Evolutionary conservation across 2,113 vertebrate genomes (phyloP), one percentile per base, ranked within the genome.

Genomic region (Osmerus mordax): DNA sequence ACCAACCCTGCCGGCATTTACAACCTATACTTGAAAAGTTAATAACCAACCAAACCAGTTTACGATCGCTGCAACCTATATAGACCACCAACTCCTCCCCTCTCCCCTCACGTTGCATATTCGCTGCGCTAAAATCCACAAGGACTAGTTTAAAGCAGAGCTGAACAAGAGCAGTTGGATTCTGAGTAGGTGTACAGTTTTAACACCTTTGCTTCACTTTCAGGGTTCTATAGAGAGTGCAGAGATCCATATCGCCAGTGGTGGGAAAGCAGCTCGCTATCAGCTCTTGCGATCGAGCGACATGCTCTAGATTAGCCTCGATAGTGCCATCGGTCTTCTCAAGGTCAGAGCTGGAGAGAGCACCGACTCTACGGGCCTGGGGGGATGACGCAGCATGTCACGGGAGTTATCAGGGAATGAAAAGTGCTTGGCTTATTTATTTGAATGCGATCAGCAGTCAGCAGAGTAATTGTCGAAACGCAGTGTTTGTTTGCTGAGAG

Each of bases 301-400:
- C 84, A 79, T 77, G 87, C 80, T 83, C 73, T 60, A 89, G 85
- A 86, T 89, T 78, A 86, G 81, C 76, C 75, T 67, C 12, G 13
- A 70, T 78, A 28, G 74, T 74, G 3, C 71, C 28, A 74, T 78
- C 79, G 70, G 80, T 2, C 14, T 79, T 86, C 78, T 85, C 89
- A 90, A 89, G 89, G 89, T 90, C 87, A 87, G 65, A 79, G 69
- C 18, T 21, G 58, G 53, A 23, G 15, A 1, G 7, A 67, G 69
- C 65, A 25, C 41, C 56, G 60, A 65, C 36, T 3, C 66, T 41
- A 19, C 0, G 36, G 60, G 68, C 19, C 3, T 15, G 25, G 59
- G 74, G 47, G 65, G 77, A 74, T 36, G 68, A 52, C 32, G 8
- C 71, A n/a, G 75, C 84, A 80, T 74, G 76, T 72, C 78, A 85